Evolutionary conservation across 2,888 invertebrate genomes (phyloP).

Genomic region (Scelioninae gen. 1): DNA sequence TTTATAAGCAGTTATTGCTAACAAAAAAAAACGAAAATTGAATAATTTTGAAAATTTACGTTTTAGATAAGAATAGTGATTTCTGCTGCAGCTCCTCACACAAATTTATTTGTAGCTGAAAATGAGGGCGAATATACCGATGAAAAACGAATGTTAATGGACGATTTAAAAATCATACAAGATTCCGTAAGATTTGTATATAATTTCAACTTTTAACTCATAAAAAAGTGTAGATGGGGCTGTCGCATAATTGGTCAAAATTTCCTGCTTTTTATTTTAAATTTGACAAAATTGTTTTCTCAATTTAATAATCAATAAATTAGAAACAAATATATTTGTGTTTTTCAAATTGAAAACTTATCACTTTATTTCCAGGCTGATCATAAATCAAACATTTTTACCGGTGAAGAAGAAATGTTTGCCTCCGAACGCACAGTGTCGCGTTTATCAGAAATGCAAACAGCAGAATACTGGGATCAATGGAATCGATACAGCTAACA

Average conservation of each 20-base stretch:
- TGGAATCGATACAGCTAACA: conserved; percentile 86
- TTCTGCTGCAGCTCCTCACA: conserved; percentile 91
- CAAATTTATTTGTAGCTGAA: conserved; percentile 89
- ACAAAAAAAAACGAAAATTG: too few species aligned
- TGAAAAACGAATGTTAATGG: conserved; percentile 95
- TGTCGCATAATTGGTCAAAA: too few species aligned
- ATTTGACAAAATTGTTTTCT: too few species aligned
- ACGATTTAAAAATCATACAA: conserved; percentile 94
- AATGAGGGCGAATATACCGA: conserved; percentile 87
- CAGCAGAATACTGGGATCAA: conserved; percentile 95
- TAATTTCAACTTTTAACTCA: too few species aligned
- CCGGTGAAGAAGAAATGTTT: conserved; percentile 98
- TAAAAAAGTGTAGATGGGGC: too few species aligned
- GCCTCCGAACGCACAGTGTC: conserved; percentile 98
- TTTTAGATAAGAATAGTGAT: conserved; percentile 91
- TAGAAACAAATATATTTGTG: too few species aligned
- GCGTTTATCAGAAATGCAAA: conserved; percentile 97
- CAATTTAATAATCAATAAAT: neutral
- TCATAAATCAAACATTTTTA: conserved; percentile 95
- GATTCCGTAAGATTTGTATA: conserved; percentile 87
- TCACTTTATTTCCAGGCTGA: conserved; percentile 86
- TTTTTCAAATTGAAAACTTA: too few species aligned
- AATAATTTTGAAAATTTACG: conserved; percentile 18
- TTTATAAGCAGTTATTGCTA: too few species aligned
- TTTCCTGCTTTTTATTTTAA: too few species aligned